phyloP scores from a whole-genome alignment of 2,797 vertebrate genomes.

The Macropus fuliginosus region DNA sequence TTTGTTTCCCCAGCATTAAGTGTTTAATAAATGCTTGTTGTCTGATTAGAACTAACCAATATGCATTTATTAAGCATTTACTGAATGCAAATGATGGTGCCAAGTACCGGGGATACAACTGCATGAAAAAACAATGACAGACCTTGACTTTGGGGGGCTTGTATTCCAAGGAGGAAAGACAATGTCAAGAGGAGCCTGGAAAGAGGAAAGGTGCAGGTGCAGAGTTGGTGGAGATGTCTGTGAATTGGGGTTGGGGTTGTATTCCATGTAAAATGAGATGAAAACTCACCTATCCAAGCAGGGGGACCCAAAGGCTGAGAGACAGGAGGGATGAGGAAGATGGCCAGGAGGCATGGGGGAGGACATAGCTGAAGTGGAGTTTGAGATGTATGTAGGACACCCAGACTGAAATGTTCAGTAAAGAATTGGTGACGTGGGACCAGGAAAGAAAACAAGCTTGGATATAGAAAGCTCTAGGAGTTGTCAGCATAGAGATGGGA shows the following conservation, averaged over 20 bases:
- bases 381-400: background rate
- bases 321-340: background rate
- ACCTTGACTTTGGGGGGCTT: too few species aligned
- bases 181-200: background rate
- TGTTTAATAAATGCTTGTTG: background rate
- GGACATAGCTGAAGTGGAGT: background rate
- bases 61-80: background rate
- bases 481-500: background rate
- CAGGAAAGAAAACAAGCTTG: background rate
- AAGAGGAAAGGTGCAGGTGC: background rate
- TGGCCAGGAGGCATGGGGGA: background rate
- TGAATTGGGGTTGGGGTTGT: background rate
- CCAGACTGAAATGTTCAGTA: background rate
- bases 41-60: background rate
- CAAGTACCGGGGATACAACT: background rate
- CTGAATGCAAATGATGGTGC: background rate
- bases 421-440: background rate
- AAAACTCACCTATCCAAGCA: background rate
- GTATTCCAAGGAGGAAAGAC: background rate
- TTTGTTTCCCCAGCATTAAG: background rate
- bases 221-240: background rate
- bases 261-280: background rate
- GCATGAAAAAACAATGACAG: background rate
- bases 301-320: background rate
- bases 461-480: background rate